Evolutionary conservation across 1,140 invertebrate genomes (phyloP), one percentile per base, ranked within the genome.

Genomic region (Luehdorfia chinensis): DNA sequence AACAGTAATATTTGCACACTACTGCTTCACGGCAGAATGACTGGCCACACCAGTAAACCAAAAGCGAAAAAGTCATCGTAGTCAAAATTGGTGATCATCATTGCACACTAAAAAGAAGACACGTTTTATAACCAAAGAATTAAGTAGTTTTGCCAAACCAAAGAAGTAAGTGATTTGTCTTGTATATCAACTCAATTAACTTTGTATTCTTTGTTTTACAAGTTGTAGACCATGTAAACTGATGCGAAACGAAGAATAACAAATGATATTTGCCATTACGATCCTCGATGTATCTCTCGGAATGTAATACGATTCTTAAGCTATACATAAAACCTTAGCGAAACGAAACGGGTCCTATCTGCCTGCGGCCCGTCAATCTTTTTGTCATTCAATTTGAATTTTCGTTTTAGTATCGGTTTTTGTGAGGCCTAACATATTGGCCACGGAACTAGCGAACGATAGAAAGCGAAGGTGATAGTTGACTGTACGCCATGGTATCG

Each of bases 361-460:
- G 60, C 47, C 56, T 47, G 58, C 50, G 56, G 64, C 59, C 71
- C 75, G 78, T 83, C 78, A 78, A 83, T 83, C 75, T 77, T 77
- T 79, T 79, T 79, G 75, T 79, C 75, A 72, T 83, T 75, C 75
- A 75, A 83, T 79, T 83, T 83, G 72, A 83, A 83, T 83, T 79
- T 76, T 66, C 66, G 69, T 73, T 66, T 43, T 67, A 69, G 68
- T 54, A 65, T 55, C 62, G 62, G 67, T 74, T 81, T 81, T 75
- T 75, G 63, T 49, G 56, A 57, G 41, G 45, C 55, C 54, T 50
- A 27, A 32, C 33, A 30, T 44, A 50, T 4, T 23, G 53, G 55
- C 53, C 23, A 62, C n/a, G 30, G 44, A 51, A 55, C 5, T 2
- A 27, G 60, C 60, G 56, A 39, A 37, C n/a, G n/a, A 43, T 28